Evolutionary conservation across 2,113 vertebrate species (phyloP), one percentile per base, ranked within the genome.

Genomic region (Axis porcinus): DNA sequence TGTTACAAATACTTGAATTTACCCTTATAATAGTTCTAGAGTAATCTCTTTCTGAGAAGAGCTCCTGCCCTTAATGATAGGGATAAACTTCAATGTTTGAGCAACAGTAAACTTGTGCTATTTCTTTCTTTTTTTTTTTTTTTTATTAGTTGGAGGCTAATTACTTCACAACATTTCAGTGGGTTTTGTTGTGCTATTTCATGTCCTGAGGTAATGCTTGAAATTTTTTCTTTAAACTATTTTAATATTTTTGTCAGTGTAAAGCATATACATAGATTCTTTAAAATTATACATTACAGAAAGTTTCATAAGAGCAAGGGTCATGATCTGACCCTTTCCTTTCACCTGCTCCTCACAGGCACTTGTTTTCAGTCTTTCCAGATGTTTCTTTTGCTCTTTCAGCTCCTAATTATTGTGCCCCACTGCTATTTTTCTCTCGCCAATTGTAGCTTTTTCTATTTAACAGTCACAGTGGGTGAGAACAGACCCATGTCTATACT

Each of bases 401-500:
- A 54, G 4, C 64, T 78, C 36, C 43, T 79, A 86, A 86, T 60
- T 47, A 25, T 19, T 84, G 27, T 6, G 6, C 1, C 54, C 25
- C 36, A 60, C 8, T 87, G 47, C 11, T 86, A 58, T 64, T 67
- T 94, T 62, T 74, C 3, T 58, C 11, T 91, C 52, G 40, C 14
- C n/a, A 86, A 8, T 36, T 86, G 14, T 74, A 90, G 17, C 89
- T 6, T 27, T 67, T 64, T 50, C 88, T 89, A 50, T 47, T 81
- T 45, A 79, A 5, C 7, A 52, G 5, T 82, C 54, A 64, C 2
- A 9, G 28, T 28, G n/a, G 2, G 0, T 58, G 33, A 85, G 23
- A 28, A 52, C 7, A 21, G 50, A 2, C 1, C 7, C 5, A 21
- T 15, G 0, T 52, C 0, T 12, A 25, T 7, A 10, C 4, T 40